These are phyloP conservation scores for Cyanoderma ruficeps DNA, from an alignment of 2,113 vertebrate genomes.

Conservation along the genomic window DNA sequence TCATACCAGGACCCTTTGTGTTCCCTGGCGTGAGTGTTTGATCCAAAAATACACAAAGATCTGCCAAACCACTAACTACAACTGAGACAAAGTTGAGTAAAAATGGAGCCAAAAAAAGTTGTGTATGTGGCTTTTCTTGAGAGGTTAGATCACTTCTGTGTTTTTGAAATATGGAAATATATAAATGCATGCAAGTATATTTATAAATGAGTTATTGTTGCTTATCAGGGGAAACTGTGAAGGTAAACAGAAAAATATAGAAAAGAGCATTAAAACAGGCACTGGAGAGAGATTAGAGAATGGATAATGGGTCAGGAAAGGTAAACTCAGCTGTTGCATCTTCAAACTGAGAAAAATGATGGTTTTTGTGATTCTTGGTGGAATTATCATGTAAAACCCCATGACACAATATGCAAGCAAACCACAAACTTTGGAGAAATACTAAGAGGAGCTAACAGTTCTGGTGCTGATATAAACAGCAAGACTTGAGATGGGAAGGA, in stretches of 20 bases:
- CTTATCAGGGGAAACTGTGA: background rate
- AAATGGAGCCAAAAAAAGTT: slow-evolving; percentile 60
- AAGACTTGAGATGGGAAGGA: background rate
- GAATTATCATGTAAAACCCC: slow-evolving; percentile 13
- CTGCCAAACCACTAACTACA: slow-evolving; percentile 81
- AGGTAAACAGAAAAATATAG: background rate
- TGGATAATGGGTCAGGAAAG: background rate
- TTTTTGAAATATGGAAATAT: slow-evolving; percentile 48
- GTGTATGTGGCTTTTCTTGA: slow-evolving; percentile 47
- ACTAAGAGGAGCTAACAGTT: slow-evolving; percentile 1
- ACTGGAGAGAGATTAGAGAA: background rate
- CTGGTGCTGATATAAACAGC: background rate
- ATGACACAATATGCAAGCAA: background rate
- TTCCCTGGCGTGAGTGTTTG: slow-evolving; percentile 72
- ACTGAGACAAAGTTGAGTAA: slow-evolving; percentile 60
- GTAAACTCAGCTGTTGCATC: background rate
- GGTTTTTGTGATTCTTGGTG: background rate
- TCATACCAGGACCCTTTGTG: slow-evolving; percentile 78
- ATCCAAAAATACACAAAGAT: slow-evolving; percentile 77
- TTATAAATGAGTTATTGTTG: background rate
- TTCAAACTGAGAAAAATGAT: background rate
- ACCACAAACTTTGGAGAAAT: background rate
- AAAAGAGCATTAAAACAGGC: background rate
- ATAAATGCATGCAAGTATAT: background rate
- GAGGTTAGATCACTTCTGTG: slow-evolving; percentile 55